A percentile compares a stretch with the other conserved stretches of the same genome.
Evolutionary conservation across 2,113 vertebrate species (phyloP).

Genomic region (Petaurus breviceps): DNA sequence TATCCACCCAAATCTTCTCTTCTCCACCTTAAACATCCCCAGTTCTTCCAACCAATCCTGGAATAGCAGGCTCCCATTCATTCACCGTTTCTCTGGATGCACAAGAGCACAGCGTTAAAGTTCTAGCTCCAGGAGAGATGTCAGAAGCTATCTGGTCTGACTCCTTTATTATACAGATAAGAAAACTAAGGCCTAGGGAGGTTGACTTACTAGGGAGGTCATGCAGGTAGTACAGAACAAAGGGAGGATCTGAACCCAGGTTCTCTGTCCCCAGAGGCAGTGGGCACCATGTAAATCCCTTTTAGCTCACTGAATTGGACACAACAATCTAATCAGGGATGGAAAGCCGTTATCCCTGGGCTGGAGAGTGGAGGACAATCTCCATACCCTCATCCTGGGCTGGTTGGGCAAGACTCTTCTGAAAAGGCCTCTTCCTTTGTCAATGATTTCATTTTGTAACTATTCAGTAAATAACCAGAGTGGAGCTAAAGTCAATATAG

Average conservation of each 20-base stretch:
- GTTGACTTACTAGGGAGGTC: background rate
- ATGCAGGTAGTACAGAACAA: too few relatives aligned
- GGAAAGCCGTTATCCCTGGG: background rate
- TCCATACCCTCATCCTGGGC: background rate
- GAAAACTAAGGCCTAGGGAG: background rate
- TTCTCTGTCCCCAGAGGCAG: background rate
- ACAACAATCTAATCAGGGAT: background rate
- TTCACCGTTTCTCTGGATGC: background rate
- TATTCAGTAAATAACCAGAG: background rate
- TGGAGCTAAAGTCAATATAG: background rate
- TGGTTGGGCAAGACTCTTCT: background rate
- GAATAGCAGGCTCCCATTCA: background rate
- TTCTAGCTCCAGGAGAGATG: background rate
- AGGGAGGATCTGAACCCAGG: background rate
- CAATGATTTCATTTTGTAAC: background rate
- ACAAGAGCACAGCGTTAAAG: background rate
- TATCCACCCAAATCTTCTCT: background rate
- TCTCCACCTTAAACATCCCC: background rate
- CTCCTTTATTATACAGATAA: background rate
- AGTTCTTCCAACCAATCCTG: background rate
- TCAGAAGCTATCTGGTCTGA: background rate
- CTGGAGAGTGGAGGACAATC: background rate
- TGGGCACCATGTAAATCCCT: background rate
- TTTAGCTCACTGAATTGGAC: background rate
- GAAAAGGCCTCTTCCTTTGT: background rate